Conservation (phyloP, 2,888 invertebrate species). For the Hyles lineata region DNA sequence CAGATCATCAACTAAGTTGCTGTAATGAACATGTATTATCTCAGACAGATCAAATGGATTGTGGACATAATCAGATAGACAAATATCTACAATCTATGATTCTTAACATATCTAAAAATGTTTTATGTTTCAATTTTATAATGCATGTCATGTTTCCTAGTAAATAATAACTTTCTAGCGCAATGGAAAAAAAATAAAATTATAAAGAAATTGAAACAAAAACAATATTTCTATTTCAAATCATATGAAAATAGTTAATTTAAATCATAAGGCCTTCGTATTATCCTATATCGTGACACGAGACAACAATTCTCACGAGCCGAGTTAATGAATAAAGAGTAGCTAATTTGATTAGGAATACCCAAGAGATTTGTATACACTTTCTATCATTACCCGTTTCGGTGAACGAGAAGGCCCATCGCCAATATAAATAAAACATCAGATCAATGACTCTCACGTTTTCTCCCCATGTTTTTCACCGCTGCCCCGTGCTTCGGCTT, state of each 20-base stretch:
- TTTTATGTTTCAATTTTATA: no score
- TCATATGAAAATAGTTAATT: background rate
- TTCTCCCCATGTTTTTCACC: conserved; percentile 14
- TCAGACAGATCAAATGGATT: no score
- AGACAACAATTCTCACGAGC: background rate
- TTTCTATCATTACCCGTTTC: conserved; percentile 22
- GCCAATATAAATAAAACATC: conserved; percentile 22
- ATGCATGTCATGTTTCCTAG: no score
- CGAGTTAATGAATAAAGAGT: conserved; percentile 2
- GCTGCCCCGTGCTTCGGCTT: background rate
- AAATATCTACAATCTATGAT: no score
- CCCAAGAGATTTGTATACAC: conserved; percentile 13
- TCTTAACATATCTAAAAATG: no score
- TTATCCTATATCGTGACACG: background rate
- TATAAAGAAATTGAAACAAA: no score
- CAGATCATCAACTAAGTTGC: no score
- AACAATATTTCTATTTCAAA: background rate
- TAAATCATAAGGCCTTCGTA: background rate
- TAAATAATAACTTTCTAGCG: no score
- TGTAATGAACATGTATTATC: no score
- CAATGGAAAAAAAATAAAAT: no score
- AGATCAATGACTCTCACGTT: background rate
- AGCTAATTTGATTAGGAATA: conserved; percentile 18
- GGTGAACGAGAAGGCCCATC: background rate
- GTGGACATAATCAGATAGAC: no score